Evolutionary conservation across 2,797 vertebrate genomes (phyloP), one percentile per base, ranked within the genome.

Genomic region (Notolabrus celidotus): DNA sequence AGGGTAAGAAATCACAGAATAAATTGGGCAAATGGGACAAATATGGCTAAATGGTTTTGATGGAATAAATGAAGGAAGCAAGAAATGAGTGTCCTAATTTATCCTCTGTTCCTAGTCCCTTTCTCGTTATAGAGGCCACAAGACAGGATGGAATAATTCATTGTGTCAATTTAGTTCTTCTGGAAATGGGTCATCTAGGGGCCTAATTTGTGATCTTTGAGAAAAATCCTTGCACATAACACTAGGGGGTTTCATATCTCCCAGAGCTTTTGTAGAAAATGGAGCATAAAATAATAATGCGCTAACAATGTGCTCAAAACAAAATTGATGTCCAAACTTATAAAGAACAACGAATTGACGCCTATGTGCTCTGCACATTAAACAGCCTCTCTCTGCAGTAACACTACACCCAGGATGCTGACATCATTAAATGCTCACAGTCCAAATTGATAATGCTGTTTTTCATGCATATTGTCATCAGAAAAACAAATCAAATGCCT

Each of bases 161-260:
- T 87, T 71, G 82, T 88, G 87, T 91, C 89, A 91, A 91, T 91
- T 91, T 88, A 87, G 74, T 76, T 89, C 81, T 74, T 74, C 60
- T 65, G 60, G 76, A 91, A 92, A 82, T 90, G 86, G 90, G 86
- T 90, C 91, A 92, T 89, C 86, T 74, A 75, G 88, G 87, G 87
- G 79, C 84, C 88, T 89, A 80, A 91, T 90, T 91, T 89, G 78
- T 84, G 83, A 89, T 87, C 73, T 90, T 89, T 86, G 78, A 71
- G 77, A 84, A 65, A 66, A 53, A 79, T 41, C 73, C 50, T 78
- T 52, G 41, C 77, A 74, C 67, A 80, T 54, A 73, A 76, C 73
- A 81, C 79, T 54, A 11, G 71, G 79, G 77, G 55, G 43, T 41
- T 76, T 80, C 36, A 33, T 50, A 83, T 71, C 68, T 80, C 33